These are phyloP conservation scores for Chanos chanos DNA, from an alignment of 2,797 vertebrate genomes.

Conservation along the genomic window DNA sequence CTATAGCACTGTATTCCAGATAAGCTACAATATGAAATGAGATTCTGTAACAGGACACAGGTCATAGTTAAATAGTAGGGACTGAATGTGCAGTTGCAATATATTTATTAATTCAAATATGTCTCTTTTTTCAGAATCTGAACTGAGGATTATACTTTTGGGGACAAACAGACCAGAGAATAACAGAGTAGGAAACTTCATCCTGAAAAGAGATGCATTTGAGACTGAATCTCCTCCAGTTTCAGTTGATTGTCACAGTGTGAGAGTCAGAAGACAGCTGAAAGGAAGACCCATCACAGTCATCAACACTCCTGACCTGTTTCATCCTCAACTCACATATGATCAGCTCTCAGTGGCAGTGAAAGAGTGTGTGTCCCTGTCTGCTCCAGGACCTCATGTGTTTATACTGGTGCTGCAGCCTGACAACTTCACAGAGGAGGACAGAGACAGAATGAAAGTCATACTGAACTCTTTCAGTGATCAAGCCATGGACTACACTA, in stretches of 20 bases:
- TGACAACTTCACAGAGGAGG: neutral
- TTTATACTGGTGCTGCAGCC: neutral
- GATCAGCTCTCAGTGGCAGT: neutral
- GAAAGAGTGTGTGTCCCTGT: neutral
- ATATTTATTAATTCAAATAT: neutral
- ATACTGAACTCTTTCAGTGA: neutral
- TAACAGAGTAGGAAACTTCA: neutral
- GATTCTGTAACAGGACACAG: too few relatives aligned
- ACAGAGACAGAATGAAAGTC: neutral
- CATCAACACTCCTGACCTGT: neutral
- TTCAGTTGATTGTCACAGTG: neutral
- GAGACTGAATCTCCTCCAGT: neutral
- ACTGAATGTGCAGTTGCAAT: too few relatives aligned
- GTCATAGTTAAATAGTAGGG: too few relatives aligned
- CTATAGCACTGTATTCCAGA: too few relatives aligned
- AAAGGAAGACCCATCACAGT: neutral
- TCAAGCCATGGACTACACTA: neutral
- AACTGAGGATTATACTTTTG: conserved; percentile 10
- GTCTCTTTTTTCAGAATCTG: neutral
- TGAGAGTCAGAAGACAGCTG: neutral
- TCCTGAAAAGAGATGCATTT: neutral
- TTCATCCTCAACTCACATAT: fast-evolving
- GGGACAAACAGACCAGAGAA: neutral
- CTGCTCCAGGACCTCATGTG: neutral
- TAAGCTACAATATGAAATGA: too few relatives aligned